A percentile compares a stretch with the other conserved stretches of the same genome.
phyloP scores from a whole-genome alignment of 2,113 vertebrate species.

The Thamnaconus septentrionalis region DNA sequence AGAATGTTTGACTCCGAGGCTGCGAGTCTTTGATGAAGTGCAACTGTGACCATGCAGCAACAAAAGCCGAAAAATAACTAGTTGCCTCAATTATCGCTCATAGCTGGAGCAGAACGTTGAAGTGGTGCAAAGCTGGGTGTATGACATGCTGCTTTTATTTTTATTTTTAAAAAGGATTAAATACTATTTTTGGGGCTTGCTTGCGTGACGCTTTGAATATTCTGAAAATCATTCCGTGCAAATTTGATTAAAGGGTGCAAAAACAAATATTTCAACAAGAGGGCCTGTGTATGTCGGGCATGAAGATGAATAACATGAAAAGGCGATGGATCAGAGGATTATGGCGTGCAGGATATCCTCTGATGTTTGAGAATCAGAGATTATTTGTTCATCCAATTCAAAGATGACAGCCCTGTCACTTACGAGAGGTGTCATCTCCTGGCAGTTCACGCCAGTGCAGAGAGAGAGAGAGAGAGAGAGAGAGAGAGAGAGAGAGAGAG shows the following conservation, averaged over 20 bases:
- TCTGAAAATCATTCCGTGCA: conserved; percentile 49
- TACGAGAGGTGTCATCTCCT: conserved; percentile 12
- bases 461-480: not conserved
- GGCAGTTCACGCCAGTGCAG: conserved; percentile 3
- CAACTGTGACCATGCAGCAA: conserved; percentile 44
- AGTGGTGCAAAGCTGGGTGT: conserved; percentile 17
- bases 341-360: conserved; percentile 26
- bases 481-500: not conserved
- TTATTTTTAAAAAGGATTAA: conserved; percentile 9
- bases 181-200: conserved; percentile 24
- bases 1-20: conserved; percentile 39
- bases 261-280: conserved; percentile 50
- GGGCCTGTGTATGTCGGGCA: conserved; percentile 30
- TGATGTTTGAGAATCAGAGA: conserved; percentile 44
- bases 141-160: not conserved
- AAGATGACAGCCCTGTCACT: conserved; percentile 35
- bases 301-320: conserved; percentile 53
- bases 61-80: conserved; percentile 38
- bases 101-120: conserved; percentile 20
- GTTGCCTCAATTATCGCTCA: conserved; percentile 41
- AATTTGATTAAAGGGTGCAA: conserved; percentile 57
- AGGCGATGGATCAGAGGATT: conserved; percentile 30
- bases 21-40: conserved; percentile 39
- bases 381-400: conserved; percentile 51
- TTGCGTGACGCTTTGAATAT: conserved; percentile 23